Evolutionary conservation across 23 tunicate species (phyloP), one percentile per base, ranked within the genome.

Genomic region (Halocynthia aurantium): DNA sequence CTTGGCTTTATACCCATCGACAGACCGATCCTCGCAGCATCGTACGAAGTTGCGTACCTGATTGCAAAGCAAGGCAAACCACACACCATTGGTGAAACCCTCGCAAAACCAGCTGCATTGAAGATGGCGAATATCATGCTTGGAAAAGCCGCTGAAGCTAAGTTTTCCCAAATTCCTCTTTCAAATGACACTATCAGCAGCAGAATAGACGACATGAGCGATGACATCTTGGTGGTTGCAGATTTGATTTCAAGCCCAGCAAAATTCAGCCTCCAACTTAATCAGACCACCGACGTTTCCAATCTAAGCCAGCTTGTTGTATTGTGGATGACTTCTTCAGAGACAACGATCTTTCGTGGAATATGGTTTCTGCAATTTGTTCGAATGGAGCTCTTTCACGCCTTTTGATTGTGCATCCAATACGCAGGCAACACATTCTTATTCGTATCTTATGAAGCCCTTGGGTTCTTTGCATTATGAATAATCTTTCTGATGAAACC

Each of bases 341-440:
- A 77, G 76, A 77, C 81, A 77, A 68, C 53, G 53, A 77, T 77
- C 77, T 77, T 77, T 77, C 77, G 76, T 77, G 82, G 82, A 72
- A 82, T 19, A 82, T 76, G 85, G 82, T 82, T 60, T 76, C 66
- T 12, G 73, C 82, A 76, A 64, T 82, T 57, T 82, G 85, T 76
- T 82, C 82, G 71, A 72, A 82, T 71, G 85, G 82, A 82, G 82
- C 82, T 52, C 81, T n/a, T n/a, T n/a, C n/a, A n/a, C n/a, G n/a
- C n/a, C n/a, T n/a, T n/a, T n/a, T n/a, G n/a, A n/a, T n/a, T n/a
- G n/a, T n/a, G n/a, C n/a, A n/a, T n/a, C n/a, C n/a, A n/a, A n/a
- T n/a, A n/a, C n/a, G n/a, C n/a, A n/a, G n/a, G n/a, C n/a, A n/a
- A n/a, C n/a, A n/a, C n/a, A n/a, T n/a, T n/a, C n/a, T n/a, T n/a